These are phyloP conservation scores for Gymnothorax javanicus DNA, from an alignment of 2,797 vertebrate genomes.

Conservation along the genomic window DNA sequence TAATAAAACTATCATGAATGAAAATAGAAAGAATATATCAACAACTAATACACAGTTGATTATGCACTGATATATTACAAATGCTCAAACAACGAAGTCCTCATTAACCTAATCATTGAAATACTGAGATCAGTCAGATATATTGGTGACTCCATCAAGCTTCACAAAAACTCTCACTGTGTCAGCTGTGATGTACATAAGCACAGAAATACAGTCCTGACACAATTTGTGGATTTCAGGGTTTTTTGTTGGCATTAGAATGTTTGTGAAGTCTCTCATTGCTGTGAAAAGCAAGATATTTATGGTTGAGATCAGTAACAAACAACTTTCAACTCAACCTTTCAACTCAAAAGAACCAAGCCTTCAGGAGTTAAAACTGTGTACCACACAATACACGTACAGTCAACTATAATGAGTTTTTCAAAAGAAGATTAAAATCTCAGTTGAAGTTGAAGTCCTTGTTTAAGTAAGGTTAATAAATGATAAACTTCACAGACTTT, in stretches of 20 bases:
- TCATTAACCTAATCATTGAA: background rate
- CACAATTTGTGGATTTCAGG: background rate
- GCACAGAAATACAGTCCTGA: background rate
- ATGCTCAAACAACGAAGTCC: background rate
- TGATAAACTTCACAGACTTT: background rate
- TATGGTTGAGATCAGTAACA: background rate
- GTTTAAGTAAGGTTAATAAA: conserved; percentile 24
- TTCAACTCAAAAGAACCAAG: background rate
- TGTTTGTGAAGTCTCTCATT: background rate
- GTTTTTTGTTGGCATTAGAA: background rate
- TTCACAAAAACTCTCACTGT: background rate
- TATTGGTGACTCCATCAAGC: background rate
- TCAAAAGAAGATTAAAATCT: conserved; percentile 8
- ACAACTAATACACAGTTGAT: background rate
- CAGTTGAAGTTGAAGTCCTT: background rate
- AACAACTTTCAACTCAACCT: background rate
- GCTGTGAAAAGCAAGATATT: background rate
- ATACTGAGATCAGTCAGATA: background rate
- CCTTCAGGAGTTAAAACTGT: background rate
- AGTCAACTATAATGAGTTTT: background rate
- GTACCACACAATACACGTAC: background rate
- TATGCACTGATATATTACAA: background rate
- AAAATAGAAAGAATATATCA: background rate
- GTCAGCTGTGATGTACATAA: background rate
- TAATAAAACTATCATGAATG: background rate